Evolutionary conservation across 1,140 invertebrate genomes (phyloP), one percentile per base, ranked within the genome.

Genomic region (Hyphantria cunea): DNA sequence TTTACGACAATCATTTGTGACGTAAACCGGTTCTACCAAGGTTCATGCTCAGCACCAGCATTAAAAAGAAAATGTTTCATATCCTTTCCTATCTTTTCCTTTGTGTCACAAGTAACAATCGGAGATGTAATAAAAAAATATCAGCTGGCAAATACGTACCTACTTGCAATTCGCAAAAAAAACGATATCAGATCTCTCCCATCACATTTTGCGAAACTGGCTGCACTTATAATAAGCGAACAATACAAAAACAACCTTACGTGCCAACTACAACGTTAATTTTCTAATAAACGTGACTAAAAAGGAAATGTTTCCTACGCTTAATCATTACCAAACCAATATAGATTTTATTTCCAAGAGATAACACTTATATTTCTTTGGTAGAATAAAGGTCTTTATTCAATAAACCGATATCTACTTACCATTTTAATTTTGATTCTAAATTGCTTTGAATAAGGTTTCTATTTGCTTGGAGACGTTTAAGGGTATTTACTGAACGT

Each of bases 161-260:
- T n/a, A n/a, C n/a, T n/a, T n/a, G n/a, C n/a, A n/a, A n/a, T n/a
- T n/a, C n/a, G n/a, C n/a, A n/a, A n/a, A n/a, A n/a, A n/a, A n/a
- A 17, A 8, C 44, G 34, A 48, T 59, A 64, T 50, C 13, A 47
- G 56, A 42, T 41, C 39, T 41, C n/a, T 41, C 39, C 6, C 39
- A 8, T 41, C 8, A 11, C n/a, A 41, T n/a, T 41, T 41, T 41
- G 11, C 8, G 39, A 41, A 7, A n/a, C 33, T 41, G n/a, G n/a
- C n/a, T 11, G 39, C 39, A 41, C 39, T 41, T 11, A 11, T 41
- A 9, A 41, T 41, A 7, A 7, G n/a, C 4, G 4, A 11, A 11
- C n/a, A 41, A 41, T 7, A 6, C 4, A n/a, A 41, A 9, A n/a
- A 41, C 6, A 6, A 41, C n/a, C 39, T 41, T 41, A 41, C 4